Conservation (phyloP, 2,113 vertebrate genomes). For the Urocitellus parryii region DNA sequence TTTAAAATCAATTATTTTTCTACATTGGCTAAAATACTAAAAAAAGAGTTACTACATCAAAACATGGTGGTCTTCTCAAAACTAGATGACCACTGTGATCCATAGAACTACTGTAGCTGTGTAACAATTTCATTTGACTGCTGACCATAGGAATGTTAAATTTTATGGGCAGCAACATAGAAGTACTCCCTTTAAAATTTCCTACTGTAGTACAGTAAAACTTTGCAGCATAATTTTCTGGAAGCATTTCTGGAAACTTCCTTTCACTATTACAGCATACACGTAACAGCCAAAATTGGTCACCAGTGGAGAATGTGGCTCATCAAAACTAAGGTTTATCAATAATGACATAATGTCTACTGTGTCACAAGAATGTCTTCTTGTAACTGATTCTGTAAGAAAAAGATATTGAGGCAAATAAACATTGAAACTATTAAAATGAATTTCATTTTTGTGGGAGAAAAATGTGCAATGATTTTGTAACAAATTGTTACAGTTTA, state of each 20-base stretch:
- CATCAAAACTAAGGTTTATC: slow-evolving; percentile 48
- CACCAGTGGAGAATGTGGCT: neutral
- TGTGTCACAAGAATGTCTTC: neutral
- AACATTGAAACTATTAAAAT: neutral
- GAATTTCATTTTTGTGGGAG: neutral
- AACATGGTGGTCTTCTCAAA: neutral
- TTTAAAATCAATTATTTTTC: neutral
- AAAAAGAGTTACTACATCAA: neutral
- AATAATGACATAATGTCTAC: slow-evolving; percentile 54
- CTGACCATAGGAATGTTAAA: neutral
- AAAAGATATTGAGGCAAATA: slow-evolving; percentile 4
- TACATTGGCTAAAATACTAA: neutral
- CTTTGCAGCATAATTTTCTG: neutral
- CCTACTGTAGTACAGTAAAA: neutral
- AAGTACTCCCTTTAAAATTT: neutral
- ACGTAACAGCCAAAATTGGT: slow-evolving; percentile 38
- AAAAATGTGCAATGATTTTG: neutral
- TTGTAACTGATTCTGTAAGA: neutral
- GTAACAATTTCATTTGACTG: neutral
- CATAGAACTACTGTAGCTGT: neutral
- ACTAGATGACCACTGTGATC: neutral
- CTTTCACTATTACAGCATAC: slow-evolving; percentile 7
- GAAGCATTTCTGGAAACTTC: neutral
- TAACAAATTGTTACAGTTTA: neutral
- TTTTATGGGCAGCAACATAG: neutral